phyloP scores from a whole-genome alignment of 2,888 invertebrate genomes.

The Macrosiphum euphorbiae region DNA sequence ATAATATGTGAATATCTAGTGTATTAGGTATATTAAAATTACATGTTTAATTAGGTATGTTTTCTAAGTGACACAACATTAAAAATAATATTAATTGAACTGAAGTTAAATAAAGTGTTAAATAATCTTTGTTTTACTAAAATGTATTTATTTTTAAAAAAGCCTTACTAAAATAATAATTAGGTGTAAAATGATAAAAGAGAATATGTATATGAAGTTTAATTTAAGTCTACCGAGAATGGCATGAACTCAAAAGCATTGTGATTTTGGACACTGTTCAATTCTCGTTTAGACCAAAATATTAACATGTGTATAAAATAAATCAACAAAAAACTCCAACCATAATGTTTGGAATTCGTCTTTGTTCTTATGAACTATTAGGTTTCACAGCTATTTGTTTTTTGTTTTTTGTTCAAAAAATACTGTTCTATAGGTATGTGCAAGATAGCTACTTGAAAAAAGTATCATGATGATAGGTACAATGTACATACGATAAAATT shows the following conservation, averaged over 20 bases:
- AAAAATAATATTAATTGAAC: background rate
- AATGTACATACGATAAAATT: background rate
- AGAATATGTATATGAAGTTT: background rate
- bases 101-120: background rate
- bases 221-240: background rate
- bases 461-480: background rate
- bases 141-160: background rate
- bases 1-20: background rate
- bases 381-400: background rate
- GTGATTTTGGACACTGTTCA: conserved; percentile 28
- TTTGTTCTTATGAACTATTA: background rate
- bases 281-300: background rate
- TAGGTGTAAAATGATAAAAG: conserved; percentile 21
- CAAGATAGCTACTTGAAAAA: background rate
- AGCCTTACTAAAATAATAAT: background rate
- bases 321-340: background rate
- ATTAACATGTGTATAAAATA: background rate
- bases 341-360: background rate
- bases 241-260: conserved; percentile 10
- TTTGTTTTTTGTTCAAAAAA: background rate
- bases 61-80: background rate
- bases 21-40: background rate
- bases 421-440: background rate
- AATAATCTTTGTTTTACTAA: background rate
- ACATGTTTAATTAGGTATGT: background rate